Percentiles rank a stretch among this genome's conserved stretches.
Evolutionary conservation across 2,888 invertebrate species (phyloP).

Genomic region (Leucoma salicis): DNA sequence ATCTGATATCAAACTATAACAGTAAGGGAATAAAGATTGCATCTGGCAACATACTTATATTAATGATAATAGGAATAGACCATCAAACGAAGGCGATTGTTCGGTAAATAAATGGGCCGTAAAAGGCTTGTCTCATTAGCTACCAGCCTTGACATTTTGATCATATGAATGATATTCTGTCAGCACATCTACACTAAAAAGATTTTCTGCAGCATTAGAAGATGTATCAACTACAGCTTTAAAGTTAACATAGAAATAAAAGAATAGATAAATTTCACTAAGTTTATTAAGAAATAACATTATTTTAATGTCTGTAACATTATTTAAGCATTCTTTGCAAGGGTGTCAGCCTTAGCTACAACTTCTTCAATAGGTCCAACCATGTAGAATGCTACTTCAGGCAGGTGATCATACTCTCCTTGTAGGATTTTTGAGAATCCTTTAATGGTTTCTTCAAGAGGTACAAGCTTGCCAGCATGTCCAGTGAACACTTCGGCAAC

Average conservation of each 20-base stretch:
- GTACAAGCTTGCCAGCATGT: conserved; percentile 92
- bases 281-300: conserved; percentile 56
- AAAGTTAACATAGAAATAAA: conserved; percentile 9
- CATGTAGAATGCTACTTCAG: conserved; percentile 97
- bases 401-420: conserved; percentile 93
- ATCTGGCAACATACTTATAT: too few species aligned
- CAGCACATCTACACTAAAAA: too few species aligned
- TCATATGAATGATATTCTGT: too few species aligned
- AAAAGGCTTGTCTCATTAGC: too few species aligned
- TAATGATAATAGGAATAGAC: too few species aligned
- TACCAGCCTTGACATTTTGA: too few species aligned
- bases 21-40: too few species aligned
- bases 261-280: conserved; percentile 39
- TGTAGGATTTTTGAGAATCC: conserved; percentile 91
- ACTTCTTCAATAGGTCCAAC: conserved; percentile 89
- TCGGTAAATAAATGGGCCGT: too few species aligned
- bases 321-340: conserved; percentile 78
- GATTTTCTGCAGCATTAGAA: too few species aligned
- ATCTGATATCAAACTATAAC: too few species aligned
- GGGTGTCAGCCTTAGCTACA: conserved; percentile 90
- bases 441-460: conserved; percentile 91
- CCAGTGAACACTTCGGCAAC: conserved; percentile 97
- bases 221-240: too few species aligned
- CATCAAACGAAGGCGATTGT: too few species aligned
- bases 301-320: conserved; percentile 73